Base-by-base conservation (phyloP, 2,113 vertebrate species). In the Connochaetes taurinus region DNA sequence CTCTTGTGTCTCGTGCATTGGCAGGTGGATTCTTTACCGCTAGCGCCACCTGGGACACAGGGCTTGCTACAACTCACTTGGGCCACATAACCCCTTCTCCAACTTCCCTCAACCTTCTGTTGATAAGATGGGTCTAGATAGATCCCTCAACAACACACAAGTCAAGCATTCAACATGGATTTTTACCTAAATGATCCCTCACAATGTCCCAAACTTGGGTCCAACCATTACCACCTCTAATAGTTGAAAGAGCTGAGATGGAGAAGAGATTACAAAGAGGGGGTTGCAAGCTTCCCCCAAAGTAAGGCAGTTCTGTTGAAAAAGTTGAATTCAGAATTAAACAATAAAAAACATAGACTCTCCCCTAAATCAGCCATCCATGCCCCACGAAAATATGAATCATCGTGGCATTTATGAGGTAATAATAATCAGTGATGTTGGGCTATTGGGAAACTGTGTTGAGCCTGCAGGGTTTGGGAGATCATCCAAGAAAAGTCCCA, bases 1-100 rank as follows among this genome's bases (percentile, higher is more conserved):
- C n/a, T 40, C 67, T 23, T 40, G 67, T 6, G n/a, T 71, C 67
- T 71, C 19, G 0, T 11, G n/a, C n/a, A 40, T 1, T 23, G 0
- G 19, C 67, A 71, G n/a, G n/a, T 40, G 67, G 67, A 40, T 40
- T 40, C 67, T 71, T 40, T 12, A 71, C 67, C 4, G 0, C 19
- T 25, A 71, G 67, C 1, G 0, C 19, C n/a, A 40, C 4, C n/a
- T 36, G 17, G n/a, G 19, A 36, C 64, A 40, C 12, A 31, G 27
- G 2, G 25, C 16, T 11, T 74, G n/a, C 25, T 21, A 40, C 14
- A n/a, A 2, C 47, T 21, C 67, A 47, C 1, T 0, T 36, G 1
- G 50, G 80, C 23, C 80, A 33, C 5, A 2, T 17, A 43, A 45
- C 52, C 4, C 45, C 17, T 71, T 81, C 78, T 33, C 31, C 92